phyloP scores from a whole-genome alignment of 1,140 invertebrate genomes.

The Whitmania pigra region DNA sequence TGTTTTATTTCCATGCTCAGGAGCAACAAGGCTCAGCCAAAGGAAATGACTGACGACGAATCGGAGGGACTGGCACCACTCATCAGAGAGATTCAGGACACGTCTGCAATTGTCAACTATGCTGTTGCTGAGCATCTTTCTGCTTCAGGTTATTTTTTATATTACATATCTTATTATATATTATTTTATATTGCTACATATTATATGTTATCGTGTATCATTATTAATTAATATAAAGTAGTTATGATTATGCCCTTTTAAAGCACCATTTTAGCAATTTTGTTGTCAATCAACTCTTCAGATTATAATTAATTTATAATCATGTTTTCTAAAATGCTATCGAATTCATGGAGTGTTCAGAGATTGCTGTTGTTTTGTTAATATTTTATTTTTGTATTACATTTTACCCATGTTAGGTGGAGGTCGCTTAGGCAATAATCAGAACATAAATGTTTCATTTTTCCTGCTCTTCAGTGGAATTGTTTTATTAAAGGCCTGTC shows the following conservation, averaged over 20 bases:
- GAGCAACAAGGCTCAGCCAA: slow-evolving; percentile 46
- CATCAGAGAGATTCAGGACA: slow-evolving; percentile 73
- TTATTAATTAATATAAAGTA: too few species aligned
- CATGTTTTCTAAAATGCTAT: too few species aligned
- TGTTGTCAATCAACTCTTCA: too few species aligned
- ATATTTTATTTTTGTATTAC: too few species aligned
- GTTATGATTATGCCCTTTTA: too few species aligned
- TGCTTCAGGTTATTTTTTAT: neutral
- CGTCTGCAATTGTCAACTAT: slow-evolving; percentile 56
- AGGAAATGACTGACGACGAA: slow-evolving; percentile 56
- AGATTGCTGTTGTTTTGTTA: too few species aligned
- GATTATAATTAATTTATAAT: too few species aligned
- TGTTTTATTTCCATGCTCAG: neutral
- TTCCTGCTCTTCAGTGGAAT: neutral
- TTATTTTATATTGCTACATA: too few species aligned
- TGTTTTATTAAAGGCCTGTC: neutral
- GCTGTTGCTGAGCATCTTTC: slow-evolving; percentile 22
- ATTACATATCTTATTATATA: neutral
- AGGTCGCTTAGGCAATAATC: too few species aligned
- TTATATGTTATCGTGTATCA: neutral
- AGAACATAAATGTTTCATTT: neutral
- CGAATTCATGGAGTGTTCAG: too few species aligned
- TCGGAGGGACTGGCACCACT: slow-evolving; percentile 72
- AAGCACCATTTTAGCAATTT: too few species aligned
- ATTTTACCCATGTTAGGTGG: too few species aligned